These are phyloP conservation scores for Syrista parreyssii DNA, from an alignment of 2,888 invertebrate genomes.

Conservation along the genomic window DNA sequence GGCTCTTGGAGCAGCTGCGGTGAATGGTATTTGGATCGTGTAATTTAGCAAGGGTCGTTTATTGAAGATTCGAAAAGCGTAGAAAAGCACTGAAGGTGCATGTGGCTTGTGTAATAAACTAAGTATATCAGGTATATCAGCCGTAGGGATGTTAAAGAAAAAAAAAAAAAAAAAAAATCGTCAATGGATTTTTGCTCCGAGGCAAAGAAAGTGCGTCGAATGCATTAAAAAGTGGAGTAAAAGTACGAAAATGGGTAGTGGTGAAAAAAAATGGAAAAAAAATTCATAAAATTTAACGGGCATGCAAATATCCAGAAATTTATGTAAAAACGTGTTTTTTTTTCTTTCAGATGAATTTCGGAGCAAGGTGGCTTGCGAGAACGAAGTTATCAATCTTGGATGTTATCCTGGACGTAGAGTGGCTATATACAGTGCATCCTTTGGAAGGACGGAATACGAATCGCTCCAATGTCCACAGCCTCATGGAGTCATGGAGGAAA, in stretches of 20 bases:
- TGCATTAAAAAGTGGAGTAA: not conserved
- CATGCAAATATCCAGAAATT: not conserved
- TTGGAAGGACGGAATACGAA: constrained; percentile 89
- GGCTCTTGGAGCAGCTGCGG: not conserved
- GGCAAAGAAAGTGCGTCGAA: not conserved
- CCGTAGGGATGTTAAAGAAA: not conserved
- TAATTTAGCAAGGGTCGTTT: not conserved
- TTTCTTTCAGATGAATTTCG: constrained; percentile 87
- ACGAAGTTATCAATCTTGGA: constrained; percentile 86
- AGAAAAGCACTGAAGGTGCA: not conserved
- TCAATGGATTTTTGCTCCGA: not conserved
- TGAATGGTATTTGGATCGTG: not conserved
- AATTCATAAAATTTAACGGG: not conserved
- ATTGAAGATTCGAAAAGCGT: not conserved
- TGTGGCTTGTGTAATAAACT: too few species aligned
- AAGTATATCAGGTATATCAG: too few species aligned
- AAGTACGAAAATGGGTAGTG: not conserved
- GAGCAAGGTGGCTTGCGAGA: constrained; percentile 93
- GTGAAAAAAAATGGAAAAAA: not conserved
- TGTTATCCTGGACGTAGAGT: constrained; percentile 90
- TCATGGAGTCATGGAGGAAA: constrained; percentile 87
- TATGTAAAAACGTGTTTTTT: not conserved
- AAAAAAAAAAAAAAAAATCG: too few species aligned
- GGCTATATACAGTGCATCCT: constrained; percentile 93
- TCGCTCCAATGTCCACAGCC: constrained; percentile 89